These are phyloP conservation scores for Lutjanus campechanus DNA, from an alignment of 2,797 vertebrate genomes.

Conservation along the genomic window DNA sequence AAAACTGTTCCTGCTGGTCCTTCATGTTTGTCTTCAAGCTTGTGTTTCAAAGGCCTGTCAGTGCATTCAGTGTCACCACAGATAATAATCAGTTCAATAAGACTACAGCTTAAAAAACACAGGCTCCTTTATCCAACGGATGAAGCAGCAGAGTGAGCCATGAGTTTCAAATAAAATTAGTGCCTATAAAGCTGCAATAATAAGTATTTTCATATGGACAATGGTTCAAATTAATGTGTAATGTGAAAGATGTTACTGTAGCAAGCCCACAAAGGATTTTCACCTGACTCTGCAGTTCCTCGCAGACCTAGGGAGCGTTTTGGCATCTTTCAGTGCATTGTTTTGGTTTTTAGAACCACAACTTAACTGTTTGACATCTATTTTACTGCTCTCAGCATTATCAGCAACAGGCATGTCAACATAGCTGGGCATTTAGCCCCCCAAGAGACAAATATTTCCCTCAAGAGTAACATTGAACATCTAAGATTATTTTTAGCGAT, in stretches of 20 bases:
- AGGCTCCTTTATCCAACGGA: not conserved
- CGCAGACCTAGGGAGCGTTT: no score
- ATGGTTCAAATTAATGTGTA: no score
- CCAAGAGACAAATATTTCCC: not conserved
- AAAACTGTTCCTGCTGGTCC: not conserved
- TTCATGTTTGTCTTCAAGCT: slow-evolving; percentile 15
- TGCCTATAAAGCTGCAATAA: no score
- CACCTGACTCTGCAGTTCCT: no score
- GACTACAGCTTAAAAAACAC: not conserved
- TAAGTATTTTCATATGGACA: no score
- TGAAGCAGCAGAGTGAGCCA: not conserved
- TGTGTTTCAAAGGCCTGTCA: slow-evolving; percentile 4
- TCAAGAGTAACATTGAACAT: not conserved
- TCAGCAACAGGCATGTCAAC: not conserved
- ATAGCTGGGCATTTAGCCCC: not conserved
- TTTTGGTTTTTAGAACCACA: no score
- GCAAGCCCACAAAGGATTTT: no score
- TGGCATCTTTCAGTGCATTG: no score
- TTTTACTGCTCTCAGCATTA: not conserved
- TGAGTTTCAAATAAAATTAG: no score
- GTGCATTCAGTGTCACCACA: not conserved
- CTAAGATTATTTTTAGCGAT: no score
- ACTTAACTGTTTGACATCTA: no score
- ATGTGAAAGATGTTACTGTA: not conserved
- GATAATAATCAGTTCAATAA: not conserved